These are phyloP conservation scores for Ectemnius lituratus DNA, from an alignment of 2,888 invertebrate genomes.

Conservation along the genomic window DNA sequence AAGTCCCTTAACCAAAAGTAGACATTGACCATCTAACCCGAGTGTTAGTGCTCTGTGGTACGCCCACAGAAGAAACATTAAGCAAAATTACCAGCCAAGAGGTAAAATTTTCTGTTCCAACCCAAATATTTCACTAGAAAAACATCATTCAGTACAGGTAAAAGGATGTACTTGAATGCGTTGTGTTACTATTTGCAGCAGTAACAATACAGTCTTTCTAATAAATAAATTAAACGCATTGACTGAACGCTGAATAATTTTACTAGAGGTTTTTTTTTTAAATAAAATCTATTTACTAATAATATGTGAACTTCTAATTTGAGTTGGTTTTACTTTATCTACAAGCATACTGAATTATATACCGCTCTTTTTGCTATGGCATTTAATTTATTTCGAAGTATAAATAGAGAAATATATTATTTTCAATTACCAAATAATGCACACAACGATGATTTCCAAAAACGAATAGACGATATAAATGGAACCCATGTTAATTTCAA, in stretches of 20 bases:
- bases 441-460: too few species aligned
- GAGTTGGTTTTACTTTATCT: too few species aligned
- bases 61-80: slow-evolving; percentile 89
- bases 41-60: slow-evolving; percentile 92
- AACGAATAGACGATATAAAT: too few species aligned
- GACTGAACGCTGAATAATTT: not conserved
- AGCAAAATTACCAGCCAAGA: slow-evolving; percentile 93
- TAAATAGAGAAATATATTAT: too few species aligned
- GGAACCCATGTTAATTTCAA: too few species aligned
- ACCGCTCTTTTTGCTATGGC: too few species aligned
- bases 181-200: not conserved
- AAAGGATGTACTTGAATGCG: not conserved
- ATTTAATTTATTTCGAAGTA: too few species aligned
- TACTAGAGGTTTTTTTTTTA: slow-evolving; percentile 12
- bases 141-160: not conserved
- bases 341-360: too few species aligned
- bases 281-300: not conserved
- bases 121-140: slow-evolving; percentile 22
- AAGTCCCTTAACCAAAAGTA: slow-evolving; percentile 79
- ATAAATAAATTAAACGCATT: too few species aligned
- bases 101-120: slow-evolving; percentile 80
- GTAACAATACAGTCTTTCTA: too few species aligned
- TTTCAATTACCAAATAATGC: too few species aligned
- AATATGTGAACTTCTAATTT: too few species aligned
- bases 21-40: slow-evolving; percentile 95